Base-by-base conservation (phyloP, 2,797 vertebrate species). In the Pempheris klunzingeri region DNA sequence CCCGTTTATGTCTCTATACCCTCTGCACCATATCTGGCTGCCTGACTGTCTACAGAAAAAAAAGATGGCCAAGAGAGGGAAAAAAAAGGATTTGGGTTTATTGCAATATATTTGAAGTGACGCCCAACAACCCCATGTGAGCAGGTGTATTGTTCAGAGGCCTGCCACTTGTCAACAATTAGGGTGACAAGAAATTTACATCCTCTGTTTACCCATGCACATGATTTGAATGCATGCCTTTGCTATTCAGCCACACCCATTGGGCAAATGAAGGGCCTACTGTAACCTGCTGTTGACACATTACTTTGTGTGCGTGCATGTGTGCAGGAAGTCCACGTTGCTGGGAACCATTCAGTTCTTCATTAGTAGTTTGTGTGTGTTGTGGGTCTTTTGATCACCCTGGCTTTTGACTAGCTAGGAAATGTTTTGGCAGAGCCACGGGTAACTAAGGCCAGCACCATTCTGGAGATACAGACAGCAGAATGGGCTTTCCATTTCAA, bases 301-400 rank as follows among this genome's bases (percentile, higher is more conserved):
- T 61, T 20, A 50, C 38, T 32, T 28, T 60, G 32, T 53, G 36
- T 49, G 53, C 44, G 50, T 10, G 49, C 57, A 41, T 49, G 53
- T 44, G 44, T 63, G 50, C 78, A 91, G 90, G 91, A 91, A 89
- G 84, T 74, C 59, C 18, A 47, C n/a, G 58, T 44, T 87, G 41
- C 43, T 71, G 39, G 9, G 24, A 22, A 76, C 71, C 68, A 90
- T 90, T 91, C 73, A 87, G 81, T 47, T 85, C 84, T 90, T 93
- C 90, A 94, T 95, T 94, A 94, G 92, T 86, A 94, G 87, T 94
- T 94, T 80, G 64, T 47, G 62, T 73, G 90, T 78, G 91, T 60
- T 77, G 70, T 47, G 32, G 76, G 81, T 61, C 76, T 85, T 87
- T 88, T 77, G 86, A 71, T 85, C 88, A 81, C 74, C 80, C 90